phyloP scores from a whole-genome alignment of 2,797 vertebrate genomes.

The Myotis pilosus region DNA sequence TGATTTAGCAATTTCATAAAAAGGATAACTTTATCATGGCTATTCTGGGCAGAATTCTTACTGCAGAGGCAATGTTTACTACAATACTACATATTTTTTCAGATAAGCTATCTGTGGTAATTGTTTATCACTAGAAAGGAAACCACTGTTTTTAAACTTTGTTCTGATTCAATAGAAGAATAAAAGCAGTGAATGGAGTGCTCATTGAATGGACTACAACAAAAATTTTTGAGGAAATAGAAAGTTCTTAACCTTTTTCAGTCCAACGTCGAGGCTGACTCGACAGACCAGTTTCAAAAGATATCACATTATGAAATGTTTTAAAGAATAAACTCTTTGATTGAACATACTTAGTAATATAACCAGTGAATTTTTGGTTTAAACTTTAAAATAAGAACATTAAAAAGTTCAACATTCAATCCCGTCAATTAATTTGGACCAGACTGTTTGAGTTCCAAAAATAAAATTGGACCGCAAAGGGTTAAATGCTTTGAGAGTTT shows the following conservation, averaged over 20 bases:
- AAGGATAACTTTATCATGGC: neutral
- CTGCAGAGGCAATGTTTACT: neutral
- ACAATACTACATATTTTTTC: neutral
- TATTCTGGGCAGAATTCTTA: conserved; percentile 25
- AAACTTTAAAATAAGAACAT: no score
- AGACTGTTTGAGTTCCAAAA: no score
- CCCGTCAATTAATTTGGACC: no score
- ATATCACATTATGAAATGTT: no score
- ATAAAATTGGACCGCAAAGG: no score
- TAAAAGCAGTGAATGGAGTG: neutral
- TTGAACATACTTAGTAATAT: no score
- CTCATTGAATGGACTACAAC: neutral
- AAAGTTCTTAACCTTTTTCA: neutral
- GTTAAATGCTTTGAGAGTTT: neutral
- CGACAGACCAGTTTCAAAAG: no score
- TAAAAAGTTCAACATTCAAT: no score
- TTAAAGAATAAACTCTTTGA: no score
- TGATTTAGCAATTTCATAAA: conserved; percentile 38
- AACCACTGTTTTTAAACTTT: conserved; percentile 18
- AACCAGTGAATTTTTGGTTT: no score
- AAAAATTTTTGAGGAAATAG: conserved; percentile 20
- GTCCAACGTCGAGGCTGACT: no score
- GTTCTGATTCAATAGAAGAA: neutral
- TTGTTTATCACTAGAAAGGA: neutral
- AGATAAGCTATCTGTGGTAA: neutral